Conservation (phyloP, 1,140 invertebrate species). For the Formica exsecta region DNA sequence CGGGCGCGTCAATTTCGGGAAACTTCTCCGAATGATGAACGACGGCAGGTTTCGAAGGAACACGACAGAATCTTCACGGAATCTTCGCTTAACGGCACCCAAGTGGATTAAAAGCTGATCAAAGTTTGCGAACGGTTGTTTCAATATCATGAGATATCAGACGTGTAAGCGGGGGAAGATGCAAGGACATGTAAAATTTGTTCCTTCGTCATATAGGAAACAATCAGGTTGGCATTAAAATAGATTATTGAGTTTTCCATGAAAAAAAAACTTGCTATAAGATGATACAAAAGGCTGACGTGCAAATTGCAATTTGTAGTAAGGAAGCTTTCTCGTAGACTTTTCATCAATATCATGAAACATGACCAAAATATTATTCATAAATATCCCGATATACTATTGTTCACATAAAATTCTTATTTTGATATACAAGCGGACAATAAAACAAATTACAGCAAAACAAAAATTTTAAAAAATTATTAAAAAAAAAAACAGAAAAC, state of each 20-base stretch:
- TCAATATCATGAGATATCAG: constrained; percentile 77
- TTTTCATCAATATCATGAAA: constrained; percentile 30
- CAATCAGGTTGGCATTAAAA: constrained; percentile 41
- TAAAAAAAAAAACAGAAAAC: background rate
- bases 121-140: constrained; percentile 85
- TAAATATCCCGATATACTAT: background rate
- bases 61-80: constrained; percentile 56
- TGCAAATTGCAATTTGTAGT: constrained; percentile 23
- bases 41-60: constrained; percentile 44
- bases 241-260: constrained; percentile 41
- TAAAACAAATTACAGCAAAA: background rate
- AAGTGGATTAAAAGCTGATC: constrained; percentile 85
- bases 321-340: background rate
- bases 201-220: constrained; percentile 2
- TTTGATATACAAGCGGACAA: background rate
- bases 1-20: constrained; percentile 65
- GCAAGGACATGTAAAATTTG: constrained; percentile 40
- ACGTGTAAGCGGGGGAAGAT: constrained; percentile 53
- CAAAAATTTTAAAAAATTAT: background rate
- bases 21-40: constrained; percentile 64
- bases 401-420: background rate
- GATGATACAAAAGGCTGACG: constrained; percentile 34
- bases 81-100: constrained; percentile 55
- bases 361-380: background rate
- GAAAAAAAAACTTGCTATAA: constrained; percentile 27